phyloP scores from a whole-genome alignment of 2,888 invertebrate genomes.

The Deilephila porcellus region DNA sequence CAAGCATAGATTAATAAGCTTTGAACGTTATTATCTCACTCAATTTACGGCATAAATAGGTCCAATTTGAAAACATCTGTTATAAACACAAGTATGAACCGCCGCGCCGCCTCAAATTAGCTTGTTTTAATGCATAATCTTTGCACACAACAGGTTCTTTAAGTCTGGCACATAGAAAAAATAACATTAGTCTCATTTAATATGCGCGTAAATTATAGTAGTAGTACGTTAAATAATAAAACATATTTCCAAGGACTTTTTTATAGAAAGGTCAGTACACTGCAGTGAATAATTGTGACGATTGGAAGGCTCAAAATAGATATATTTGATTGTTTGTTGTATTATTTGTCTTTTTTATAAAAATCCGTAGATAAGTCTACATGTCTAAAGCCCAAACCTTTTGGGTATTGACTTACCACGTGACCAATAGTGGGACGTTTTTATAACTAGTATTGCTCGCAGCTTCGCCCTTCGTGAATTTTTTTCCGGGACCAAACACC shows the following conservation, averaged over 20 bases:
- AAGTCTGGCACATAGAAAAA: background rate
- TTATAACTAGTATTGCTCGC: no score
- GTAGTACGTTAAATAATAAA: background rate
- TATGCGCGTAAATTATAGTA: constrained; percentile 22
- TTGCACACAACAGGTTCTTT: background rate
- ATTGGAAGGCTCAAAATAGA: background rate
- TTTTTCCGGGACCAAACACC: no score
- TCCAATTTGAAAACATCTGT: constrained; percentile 20
- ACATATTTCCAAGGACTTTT: constrained; percentile 21
- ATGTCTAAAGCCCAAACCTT: no score
- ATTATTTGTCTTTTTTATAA: background rate
- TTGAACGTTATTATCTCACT: no score
- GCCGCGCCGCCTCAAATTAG: background rate
- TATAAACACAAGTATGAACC: background rate
- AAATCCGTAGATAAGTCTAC: background rate
- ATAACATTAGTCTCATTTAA: background rate
- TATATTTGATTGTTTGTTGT: background rate
- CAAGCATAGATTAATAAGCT: no score
- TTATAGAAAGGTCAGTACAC: constrained; percentile 18
- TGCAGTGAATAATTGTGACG: background rate
- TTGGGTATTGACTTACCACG: no score
- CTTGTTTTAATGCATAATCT: background rate
- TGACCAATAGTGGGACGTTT: no score
- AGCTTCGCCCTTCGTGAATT: no score
- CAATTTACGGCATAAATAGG: no score